Percentiles rank a stretch among this genome's conserved stretches.
Evolutionary conservation across 2,888 invertebrate species (phyloP).

Genomic region (Drosophila bunnanda): DNA sequence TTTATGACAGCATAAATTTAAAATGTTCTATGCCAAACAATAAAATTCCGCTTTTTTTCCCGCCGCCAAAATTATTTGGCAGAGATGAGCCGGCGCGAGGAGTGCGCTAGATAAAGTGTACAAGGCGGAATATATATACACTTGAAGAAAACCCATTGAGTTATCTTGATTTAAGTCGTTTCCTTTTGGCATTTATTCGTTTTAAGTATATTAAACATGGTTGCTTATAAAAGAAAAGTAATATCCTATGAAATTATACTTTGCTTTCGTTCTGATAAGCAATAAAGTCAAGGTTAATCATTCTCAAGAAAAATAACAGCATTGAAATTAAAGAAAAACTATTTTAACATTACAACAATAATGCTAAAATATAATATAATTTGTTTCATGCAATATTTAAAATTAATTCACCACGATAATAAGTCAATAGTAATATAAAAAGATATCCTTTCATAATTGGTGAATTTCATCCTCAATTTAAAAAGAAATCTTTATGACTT

Average conservation of each 20-base stretch:
- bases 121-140: slow-evolving; percentile 11
- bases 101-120: slow-evolving; percentile 19
- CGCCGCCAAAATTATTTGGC: slow-evolving; percentile 62
- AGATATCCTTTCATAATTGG: not conserved
- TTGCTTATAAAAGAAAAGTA: not conserved
- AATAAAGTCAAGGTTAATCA: not conserved
- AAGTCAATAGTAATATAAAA: not conserved
- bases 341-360: not conserved
- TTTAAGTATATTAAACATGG: not conserved
- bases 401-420: not conserved
- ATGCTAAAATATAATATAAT: too few species aligned
- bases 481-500: too few species aligned
- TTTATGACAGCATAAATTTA: slow-evolving; percentile 79
- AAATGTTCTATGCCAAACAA: slow-evolving; percentile 69
- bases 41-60: slow-evolving; percentile 52
- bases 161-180: not conserved
- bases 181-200: not conserved
- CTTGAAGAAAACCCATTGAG: not conserved
- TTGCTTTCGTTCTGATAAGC: not conserved
- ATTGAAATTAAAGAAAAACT: not conserved
- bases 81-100: slow-evolving; percentile 28
- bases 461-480: not conserved
- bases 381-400: not conserved
- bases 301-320: not conserved
- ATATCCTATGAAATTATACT: not conserved